A percentile compares a stretch with the other conserved stretches of the same genome.
These are phyloP conservation scores for Hecatera dysodea DNA, from an alignment of 2,888 invertebrate species.

Conservation along the genomic window DNA sequence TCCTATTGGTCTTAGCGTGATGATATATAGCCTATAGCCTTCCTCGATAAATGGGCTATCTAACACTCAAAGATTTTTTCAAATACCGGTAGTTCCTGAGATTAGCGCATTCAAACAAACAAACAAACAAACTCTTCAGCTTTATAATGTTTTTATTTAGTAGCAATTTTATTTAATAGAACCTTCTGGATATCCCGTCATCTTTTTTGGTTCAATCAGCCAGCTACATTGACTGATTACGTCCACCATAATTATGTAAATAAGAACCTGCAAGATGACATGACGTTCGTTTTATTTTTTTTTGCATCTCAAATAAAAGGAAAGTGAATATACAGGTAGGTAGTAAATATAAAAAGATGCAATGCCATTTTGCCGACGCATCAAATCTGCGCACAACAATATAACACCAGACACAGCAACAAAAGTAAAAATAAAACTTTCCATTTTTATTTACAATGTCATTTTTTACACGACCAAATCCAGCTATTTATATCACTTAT, in stretches of 20 bases:
- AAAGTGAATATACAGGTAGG: not conserved
- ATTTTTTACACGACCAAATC: conserved; percentile 28
- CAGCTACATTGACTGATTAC: no score
- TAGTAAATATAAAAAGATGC: not conserved
- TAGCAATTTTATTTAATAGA: no score
- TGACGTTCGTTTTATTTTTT: not conserved
- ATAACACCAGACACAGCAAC: not conserved
- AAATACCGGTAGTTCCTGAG: no score
- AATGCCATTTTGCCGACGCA: not conserved
- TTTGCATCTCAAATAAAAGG: not conserved
- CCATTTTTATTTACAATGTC: conserved; percentile 38
- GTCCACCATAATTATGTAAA: not conserved
- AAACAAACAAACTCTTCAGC: no score
- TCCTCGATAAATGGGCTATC: no score
- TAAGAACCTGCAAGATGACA: not conserved
- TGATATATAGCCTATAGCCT: no score
- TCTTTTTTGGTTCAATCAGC: not conserved
- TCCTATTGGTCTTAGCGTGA: no score
- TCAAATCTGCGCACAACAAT: not conserved
- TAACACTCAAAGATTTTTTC: no score
- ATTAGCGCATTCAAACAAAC: no score
- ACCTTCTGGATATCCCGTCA: no score
- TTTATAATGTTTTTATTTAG: no score
- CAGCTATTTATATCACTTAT: conserved; percentile 29
- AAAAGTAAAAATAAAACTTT: conserved; percentile 46